Evolutionary conservation across 1,140 invertebrate genomes (phyloP).

Genomic region (Potamilus streckersoni): DNA sequence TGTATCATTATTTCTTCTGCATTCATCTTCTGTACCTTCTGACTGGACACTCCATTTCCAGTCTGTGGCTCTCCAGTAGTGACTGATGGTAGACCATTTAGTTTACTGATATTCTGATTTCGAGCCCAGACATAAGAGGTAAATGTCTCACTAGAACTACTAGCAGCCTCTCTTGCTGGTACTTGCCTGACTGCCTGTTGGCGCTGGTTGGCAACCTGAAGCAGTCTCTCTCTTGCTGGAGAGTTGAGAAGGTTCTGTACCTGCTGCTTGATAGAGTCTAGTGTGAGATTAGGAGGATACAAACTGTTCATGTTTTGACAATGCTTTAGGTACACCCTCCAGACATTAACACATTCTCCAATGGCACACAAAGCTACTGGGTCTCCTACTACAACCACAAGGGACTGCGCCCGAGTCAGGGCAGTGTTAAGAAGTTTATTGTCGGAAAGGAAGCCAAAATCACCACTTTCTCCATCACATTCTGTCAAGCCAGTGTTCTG

Average conservation of each 20-base stretch:
- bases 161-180: background rate
- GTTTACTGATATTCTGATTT: background rate
- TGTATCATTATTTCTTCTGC: constrained; percentile 46
- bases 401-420: constrained; percentile 84
- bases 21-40: constrained; percentile 10
- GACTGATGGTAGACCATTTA: constrained; percentile 15
- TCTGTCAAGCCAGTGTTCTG: constrained; percentile 35
- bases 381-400: constrained; percentile 88
- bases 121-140: background rate
- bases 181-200: constrained; percentile 9
- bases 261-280: constrained; percentile 49
- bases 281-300: constrained; percentile 42
- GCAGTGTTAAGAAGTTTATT: constrained; percentile 86
- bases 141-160: background rate
- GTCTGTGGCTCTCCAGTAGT: constrained; percentile 1
- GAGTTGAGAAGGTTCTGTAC: constrained; percentile 44
- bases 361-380: constrained; percentile 75
- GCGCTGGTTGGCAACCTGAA: constrained; percentile 25
- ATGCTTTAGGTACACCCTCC: constrained; percentile 58
- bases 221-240: constrained; percentile 31
- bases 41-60: constrained; percentile 6
- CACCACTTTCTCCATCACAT: constrained; percentile 72
- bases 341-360: constrained; percentile 57
- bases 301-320: constrained; percentile 61
- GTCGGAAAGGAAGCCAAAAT: constrained; percentile 88